Percentiles rank a stretch among this genome's conserved stretches.
Evolutionary conservation across 1,140 invertebrate genomes (phyloP).

Genomic region (Drosophila neocordata): DNA sequence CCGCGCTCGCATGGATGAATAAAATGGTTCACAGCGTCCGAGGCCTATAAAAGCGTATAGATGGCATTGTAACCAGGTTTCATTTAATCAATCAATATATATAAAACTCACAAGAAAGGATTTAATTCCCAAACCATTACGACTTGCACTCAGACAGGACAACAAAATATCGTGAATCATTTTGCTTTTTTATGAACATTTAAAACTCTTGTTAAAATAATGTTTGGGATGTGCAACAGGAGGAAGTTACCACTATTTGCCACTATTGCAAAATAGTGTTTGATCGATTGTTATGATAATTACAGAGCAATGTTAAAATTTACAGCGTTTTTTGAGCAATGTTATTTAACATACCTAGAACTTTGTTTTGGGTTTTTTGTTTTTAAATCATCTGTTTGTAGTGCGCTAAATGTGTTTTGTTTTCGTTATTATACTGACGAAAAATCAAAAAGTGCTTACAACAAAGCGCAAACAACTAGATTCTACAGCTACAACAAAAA

Average conservation of each 20-base stretch:
- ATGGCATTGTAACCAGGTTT: not conserved
- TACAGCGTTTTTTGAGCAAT: too few species aligned
- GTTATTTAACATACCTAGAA: too few species aligned
- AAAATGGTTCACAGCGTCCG: conserved; percentile 51
- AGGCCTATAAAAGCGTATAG: conserved; percentile 20
- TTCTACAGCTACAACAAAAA: too few species aligned
- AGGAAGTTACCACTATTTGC: too few species aligned
- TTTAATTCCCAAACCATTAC: conserved; percentile 42
- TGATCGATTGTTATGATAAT: not conserved
- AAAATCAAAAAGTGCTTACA: not conserved
- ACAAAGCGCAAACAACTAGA: too few species aligned
- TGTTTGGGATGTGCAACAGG: too few species aligned
- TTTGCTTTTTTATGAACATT: not conserved
- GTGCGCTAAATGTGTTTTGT: not conserved
- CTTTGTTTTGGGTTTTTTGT: too few species aligned
- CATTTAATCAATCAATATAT: not conserved
- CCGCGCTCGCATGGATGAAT: conserved; percentile 75
- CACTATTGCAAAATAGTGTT: not conserved
- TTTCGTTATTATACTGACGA: not conserved
- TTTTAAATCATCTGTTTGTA: not conserved
- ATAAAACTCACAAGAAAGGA: conserved; percentile 60
- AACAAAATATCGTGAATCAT: conserved; percentile 79
- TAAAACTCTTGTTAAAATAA: not conserved
- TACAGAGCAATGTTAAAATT: too few species aligned
- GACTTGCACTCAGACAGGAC: conserved; percentile 59